Conservation (phyloP, 2,888 invertebrate genomes). For the Leptinotarsa juncta region DNA sequence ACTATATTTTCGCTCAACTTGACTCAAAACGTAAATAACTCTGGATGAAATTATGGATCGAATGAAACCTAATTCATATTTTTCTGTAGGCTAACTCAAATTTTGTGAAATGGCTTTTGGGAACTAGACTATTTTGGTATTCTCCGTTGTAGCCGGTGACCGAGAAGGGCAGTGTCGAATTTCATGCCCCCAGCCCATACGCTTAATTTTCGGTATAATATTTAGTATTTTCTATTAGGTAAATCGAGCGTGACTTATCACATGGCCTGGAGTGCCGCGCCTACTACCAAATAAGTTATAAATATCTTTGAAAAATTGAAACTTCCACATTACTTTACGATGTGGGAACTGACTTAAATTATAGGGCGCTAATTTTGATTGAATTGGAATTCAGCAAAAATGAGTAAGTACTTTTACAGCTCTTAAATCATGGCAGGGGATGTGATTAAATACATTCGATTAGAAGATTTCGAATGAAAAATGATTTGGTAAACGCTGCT, state of each 20-base stretch:
- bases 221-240: conserved; percentile 37
- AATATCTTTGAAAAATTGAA: conserved; percentile 54
- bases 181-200: conserved; percentile 14
- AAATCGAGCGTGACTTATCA: conserved; percentile 55
- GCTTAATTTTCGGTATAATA: conserved; percentile 12
- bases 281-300: conserved; percentile 64
- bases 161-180: conserved; percentile 11
- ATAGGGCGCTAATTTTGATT: conserved; percentile 61
- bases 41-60: no score
- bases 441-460: conserved; percentile 7
- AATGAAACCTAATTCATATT: no score
- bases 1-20: no score
- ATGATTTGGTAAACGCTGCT: background rate
- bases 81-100: no score
- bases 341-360: conserved; percentile 62
- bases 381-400: conserved; percentile 20
- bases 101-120: background rate
- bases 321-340: conserved; percentile 65
- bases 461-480: background rate
- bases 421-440: background rate
- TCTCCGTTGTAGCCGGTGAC: background rate
- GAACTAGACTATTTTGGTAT: background rate
- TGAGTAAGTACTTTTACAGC: conserved; percentile 10
- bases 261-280: conserved; percentile 56
- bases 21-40: no score